A percentile compares a stretch with the other conserved stretches of the same genome.
These are phyloP conservation scores for Reticulitermes lucifugus DNA, from an alignment of 2,888 invertebrate genomes.

Conservation along the genomic window DNA sequence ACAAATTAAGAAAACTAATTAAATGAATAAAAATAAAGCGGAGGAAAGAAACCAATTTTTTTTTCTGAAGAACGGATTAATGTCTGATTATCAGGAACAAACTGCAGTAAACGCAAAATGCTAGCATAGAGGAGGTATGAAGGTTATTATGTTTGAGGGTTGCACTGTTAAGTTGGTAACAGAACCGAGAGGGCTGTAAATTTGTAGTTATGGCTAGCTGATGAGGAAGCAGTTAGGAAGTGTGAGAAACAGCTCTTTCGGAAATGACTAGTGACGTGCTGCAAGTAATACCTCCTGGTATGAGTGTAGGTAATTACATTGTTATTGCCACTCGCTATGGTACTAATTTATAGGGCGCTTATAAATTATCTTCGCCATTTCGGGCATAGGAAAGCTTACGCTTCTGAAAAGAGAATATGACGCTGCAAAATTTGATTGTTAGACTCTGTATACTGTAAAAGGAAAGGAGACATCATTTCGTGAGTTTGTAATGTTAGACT, in stretches of 20 bases:
- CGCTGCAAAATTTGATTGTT: too few species aligned
- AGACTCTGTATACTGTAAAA: too few species aligned
- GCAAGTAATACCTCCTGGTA: neutral
- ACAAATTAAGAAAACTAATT: too few species aligned
- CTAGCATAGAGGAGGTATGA: neutral
- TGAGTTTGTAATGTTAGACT: too few species aligned
- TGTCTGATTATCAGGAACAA: neutral
- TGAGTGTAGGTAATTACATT: conserved; percentile 19
- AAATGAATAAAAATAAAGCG: too few species aligned
- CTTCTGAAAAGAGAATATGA: too few species aligned
- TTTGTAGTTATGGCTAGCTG: conserved; percentile 13
- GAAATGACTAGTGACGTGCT: conserved; percentile 5
- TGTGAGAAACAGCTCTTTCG: neutral
- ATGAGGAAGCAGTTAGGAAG: neutral
- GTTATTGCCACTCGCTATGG: neutral
- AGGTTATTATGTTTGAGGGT: neutral
- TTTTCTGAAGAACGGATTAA: neutral
- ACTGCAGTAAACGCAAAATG: neutral
- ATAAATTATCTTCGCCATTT: neutral
- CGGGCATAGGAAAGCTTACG: too few species aligned
- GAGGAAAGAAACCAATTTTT: neutral
- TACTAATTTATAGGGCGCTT: neutral
- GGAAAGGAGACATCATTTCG: too few species aligned
- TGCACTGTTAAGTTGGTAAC: neutral
- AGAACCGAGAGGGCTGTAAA: neutral